A percentile compares a stretch with the other conserved stretches of the same genome.
These are phyloP conservation scores for Ivindomyrus marchei DNA, from an alignment of 2,113 vertebrate species.

Conservation along the genomic window DNA sequence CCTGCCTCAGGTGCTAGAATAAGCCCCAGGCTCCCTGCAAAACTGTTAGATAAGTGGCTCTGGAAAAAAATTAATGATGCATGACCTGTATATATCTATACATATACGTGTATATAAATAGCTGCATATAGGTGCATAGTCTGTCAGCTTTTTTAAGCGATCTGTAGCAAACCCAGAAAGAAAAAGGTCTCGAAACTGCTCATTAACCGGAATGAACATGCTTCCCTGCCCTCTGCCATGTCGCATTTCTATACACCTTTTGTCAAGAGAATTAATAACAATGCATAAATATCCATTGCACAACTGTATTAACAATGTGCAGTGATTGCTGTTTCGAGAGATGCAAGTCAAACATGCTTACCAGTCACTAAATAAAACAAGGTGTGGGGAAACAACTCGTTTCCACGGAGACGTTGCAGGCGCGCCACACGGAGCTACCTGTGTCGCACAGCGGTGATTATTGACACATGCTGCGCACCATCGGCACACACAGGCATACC, in stretches of 20 bases:
- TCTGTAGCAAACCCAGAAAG: neutral
- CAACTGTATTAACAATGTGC: slow-evolving; percentile 3
- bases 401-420: neutral
- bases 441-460: neutral
- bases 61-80: neutral
- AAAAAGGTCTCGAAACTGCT: neutral
- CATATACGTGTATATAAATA: neutral
- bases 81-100: neutral
- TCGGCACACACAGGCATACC: neutral
- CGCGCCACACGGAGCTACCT: neutral
- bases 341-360: neutral
- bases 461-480: neutral
- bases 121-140: neutral
- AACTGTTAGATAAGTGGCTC: neutral
- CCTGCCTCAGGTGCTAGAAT: neutral
- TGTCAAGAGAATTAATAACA: neutral
- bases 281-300: neutral
- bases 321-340: neutral
- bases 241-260: neutral
- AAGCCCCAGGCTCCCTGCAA: neutral
- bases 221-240: neutral
- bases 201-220: neutral
- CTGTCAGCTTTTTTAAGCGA: neutral
- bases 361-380: slow-evolving; percentile 11
- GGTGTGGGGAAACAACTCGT: neutral